A percentile compares a stretch with the other conserved stretches of the same genome.
Conservation (phyloP, 37 sponge, comb jelly and placozoan genomes). For the Cladorhizidae sp. region DNA sequence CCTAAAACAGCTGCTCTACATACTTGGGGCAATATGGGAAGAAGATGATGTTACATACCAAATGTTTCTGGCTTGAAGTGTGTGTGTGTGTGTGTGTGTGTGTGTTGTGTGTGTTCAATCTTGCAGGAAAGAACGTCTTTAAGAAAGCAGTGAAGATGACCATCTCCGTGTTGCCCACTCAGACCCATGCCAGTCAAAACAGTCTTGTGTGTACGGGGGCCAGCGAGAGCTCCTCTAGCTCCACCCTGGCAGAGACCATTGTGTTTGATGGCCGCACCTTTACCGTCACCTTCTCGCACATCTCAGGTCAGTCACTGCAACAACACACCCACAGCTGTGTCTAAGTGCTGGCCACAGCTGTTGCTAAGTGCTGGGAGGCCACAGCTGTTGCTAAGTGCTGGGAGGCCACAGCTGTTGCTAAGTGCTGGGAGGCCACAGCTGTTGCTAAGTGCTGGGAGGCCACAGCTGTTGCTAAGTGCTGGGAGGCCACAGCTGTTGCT, state of each 20-base stretch:
- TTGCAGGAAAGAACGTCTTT: conserved; percentile 50
- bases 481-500: no score
- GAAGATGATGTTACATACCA: neutral
- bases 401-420: no score
- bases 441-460: no score
- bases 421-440: no score
- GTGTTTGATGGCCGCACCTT: conserved; percentile 48
- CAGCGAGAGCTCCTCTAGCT: neutral
- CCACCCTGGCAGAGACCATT: neutral
- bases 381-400: no score
- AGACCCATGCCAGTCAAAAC: conserved; percentile 19
- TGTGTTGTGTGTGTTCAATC: neutral
- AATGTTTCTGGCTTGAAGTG: no score
- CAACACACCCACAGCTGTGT: no score
- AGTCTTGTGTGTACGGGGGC: neutral
- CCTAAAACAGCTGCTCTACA: no score
- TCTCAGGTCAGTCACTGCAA: conserved; percentile 26
- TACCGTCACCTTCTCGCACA: conserved; percentile 61
- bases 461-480: no score
- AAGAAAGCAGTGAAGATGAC: conserved; percentile 72
- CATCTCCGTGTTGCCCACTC: conserved; percentile 37
- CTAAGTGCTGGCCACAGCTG: no score
- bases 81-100: neutral
- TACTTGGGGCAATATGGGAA: no score
- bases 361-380: no score